Conservation (phyloP, 2,113 vertebrate species). For the Morone chrysops region DNA sequence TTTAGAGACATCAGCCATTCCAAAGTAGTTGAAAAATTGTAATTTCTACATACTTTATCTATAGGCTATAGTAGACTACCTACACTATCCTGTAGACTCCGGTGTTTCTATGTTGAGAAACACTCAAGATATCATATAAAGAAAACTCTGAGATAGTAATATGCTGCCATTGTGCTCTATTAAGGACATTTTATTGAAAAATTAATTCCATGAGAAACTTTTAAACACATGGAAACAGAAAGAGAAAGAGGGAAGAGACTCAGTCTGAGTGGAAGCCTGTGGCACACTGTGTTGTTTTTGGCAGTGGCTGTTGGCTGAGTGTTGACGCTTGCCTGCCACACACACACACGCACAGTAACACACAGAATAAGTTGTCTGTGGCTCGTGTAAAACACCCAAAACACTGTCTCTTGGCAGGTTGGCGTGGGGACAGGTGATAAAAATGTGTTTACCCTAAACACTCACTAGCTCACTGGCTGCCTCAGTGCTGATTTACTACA, state of each 20-base stretch:
- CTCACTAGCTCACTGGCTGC: slow-evolving; percentile 28
- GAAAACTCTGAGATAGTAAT: background rate
- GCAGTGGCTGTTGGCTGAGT: slow-evolving; percentile 48
- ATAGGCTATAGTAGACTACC: too few species aligned
- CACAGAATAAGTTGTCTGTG: slow-evolving; percentile 56
- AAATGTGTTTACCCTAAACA: slow-evolving; percentile 74
- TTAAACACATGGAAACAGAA: slow-evolving; percentile 10
- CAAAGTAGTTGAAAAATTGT: background rate
- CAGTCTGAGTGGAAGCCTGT: slow-evolving; percentile 32
- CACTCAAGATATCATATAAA: too few species aligned
- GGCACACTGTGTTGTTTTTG: slow-evolving; percentile 58
- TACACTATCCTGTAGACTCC: background rate
- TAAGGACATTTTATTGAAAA: background rate
- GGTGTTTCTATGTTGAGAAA: background rate
- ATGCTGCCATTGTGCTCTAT: background rate
- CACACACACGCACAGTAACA: slow-evolving; percentile 24
- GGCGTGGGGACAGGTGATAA: slow-evolving; percentile 68
- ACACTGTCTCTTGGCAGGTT: slow-evolving; percentile 69
- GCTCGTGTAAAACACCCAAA: slow-evolving; percentile 69
- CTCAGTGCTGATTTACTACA: slow-evolving; percentile 42
- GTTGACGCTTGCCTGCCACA: slow-evolving; percentile 54
- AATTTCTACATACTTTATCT: background rate
- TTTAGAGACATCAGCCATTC: too few species aligned
- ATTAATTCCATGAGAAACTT: background rate
- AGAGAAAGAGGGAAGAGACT: slow-evolving; percentile 2